Conservation (phyloP, 2,888 invertebrate genomes). For the Leucophenga montana region DNA sequence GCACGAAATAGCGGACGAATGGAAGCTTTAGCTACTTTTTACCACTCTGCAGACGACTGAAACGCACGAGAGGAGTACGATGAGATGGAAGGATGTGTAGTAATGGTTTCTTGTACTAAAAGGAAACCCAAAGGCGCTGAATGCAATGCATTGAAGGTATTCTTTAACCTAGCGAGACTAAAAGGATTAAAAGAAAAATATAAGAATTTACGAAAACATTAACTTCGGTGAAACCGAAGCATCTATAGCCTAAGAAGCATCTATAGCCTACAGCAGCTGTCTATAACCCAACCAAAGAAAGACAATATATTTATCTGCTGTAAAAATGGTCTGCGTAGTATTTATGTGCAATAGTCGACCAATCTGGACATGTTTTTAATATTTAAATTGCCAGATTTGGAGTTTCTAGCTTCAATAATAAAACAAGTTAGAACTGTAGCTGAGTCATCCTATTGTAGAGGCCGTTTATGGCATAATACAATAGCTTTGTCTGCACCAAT, state of each 20-base stretch:
- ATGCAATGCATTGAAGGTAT: constrained; percentile 19
- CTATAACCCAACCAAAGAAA: background rate
- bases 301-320: too few species aligned
- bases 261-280: background rate
- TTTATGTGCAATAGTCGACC: too few species aligned
- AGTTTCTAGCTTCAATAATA: too few species aligned
- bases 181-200: constrained; percentile 7
- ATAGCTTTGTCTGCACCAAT: too few species aligned
- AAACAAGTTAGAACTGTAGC: too few species aligned
- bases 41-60: background rate
- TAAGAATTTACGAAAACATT: constrained; percentile 3
- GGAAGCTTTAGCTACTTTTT: too few species aligned
- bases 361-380: too few species aligned
- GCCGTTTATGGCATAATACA: too few species aligned
- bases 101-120: background rate
- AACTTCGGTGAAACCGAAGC: background rate
- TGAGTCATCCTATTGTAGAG: too few species aligned
- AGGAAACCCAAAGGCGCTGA: background rate
- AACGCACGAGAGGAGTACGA: background rate
- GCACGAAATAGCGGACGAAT: constrained; percentile 18
- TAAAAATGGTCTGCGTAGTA: too few species aligned
- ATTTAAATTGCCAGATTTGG: too few species aligned
- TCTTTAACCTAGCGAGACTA: constrained; percentile 11
- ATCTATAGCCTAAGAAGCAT: background rate
- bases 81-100: background rate